A percentile compares a stretch with the other conserved stretches of the same genome.
phyloP scores from a whole-genome alignment of 2,888 invertebrate species.

The Athrips mouffetella region DNA sequence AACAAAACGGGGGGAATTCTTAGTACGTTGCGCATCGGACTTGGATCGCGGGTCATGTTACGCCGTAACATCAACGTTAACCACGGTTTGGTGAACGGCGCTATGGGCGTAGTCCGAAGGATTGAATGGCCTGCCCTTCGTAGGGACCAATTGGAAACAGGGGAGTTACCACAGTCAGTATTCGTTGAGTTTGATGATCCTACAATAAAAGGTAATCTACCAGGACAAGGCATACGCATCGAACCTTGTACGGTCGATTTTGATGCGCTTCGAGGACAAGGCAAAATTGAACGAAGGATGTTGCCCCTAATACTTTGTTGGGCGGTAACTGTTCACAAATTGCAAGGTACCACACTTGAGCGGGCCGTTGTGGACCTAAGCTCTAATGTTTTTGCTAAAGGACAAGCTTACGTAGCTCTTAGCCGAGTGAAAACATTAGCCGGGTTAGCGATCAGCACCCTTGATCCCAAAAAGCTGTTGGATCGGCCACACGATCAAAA shows the following conservation, averaged over 20 bases:
- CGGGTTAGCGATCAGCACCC: too few relatives aligned
- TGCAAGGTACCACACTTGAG: too few relatives aligned
- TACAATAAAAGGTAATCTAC: too few relatives aligned
- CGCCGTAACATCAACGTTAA: neutral
- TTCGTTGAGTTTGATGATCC: constrained; percentile 4
- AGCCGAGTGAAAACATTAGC: too few relatives aligned
- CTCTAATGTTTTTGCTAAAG: too few relatives aligned
- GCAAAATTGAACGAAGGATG: constrained; percentile 30
- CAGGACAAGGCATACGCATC: neutral
- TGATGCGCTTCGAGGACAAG: constrained; percentile 27
- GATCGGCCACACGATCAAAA: too few relatives aligned
- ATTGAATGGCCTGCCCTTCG: constrained; percentile 8
- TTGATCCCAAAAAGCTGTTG: too few relatives aligned
- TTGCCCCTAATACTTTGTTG: constrained; percentile 31
- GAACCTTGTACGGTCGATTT: constrained; percentile 15
- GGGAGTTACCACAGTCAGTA: constrained; percentile 1
- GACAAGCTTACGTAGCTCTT: too few relatives aligned
- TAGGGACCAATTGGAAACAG: neutral
- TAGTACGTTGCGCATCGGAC: neutral
- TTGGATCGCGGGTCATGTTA: constrained; percentile 5
- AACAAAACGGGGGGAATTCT: neutral
- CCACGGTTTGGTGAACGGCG: constrained; percentile 22
- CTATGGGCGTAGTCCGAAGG: constrained; percentile 1
- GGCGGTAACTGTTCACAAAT: constrained; percentile 33
- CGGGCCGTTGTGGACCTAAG: too few relatives aligned